Conservation (phyloP, 2,113 vertebrate genomes). For the Callochromis pleurospilus region DNA sequence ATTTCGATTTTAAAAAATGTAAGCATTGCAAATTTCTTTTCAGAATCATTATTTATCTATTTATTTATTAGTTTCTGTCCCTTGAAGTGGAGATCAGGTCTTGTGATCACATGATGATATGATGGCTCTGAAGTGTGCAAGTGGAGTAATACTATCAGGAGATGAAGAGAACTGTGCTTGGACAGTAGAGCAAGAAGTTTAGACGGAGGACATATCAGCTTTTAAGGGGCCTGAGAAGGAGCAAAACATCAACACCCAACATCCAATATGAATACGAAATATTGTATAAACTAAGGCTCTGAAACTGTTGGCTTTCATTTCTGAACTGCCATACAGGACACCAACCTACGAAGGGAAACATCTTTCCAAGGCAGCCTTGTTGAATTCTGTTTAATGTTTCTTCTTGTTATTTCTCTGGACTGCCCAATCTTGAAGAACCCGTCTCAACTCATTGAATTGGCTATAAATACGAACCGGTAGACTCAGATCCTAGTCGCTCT, state of each 20-base stretch:
- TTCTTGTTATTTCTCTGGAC: neutral
- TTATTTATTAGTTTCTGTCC: neutral
- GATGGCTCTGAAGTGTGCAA: accelerated
- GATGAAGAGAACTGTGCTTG: neutral
- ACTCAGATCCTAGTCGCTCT: neutral
- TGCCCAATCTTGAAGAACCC: accelerated
- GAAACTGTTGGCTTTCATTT: neutral
- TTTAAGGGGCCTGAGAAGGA: neutral
- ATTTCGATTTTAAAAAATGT: accelerated
- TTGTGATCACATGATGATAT: accelerated
- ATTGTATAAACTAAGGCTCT: accelerated
- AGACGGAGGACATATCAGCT: neutral
- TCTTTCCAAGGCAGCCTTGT: neutral
- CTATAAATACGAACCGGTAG: accelerated
- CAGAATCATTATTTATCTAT: neutral
- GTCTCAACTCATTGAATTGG: neutral
- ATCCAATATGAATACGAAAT: neutral
- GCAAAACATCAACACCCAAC: accelerated
- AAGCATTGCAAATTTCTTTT: accelerated
- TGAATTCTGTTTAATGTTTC: neutral
- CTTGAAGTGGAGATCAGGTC: accelerated
- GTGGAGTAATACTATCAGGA: neutral
- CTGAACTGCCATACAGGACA: neutral
- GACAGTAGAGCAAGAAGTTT: neutral
- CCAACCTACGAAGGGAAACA: neutral